phyloP scores from a whole-genome alignment of 2,113 vertebrate genomes.

The Hylia prasina region DNA sequence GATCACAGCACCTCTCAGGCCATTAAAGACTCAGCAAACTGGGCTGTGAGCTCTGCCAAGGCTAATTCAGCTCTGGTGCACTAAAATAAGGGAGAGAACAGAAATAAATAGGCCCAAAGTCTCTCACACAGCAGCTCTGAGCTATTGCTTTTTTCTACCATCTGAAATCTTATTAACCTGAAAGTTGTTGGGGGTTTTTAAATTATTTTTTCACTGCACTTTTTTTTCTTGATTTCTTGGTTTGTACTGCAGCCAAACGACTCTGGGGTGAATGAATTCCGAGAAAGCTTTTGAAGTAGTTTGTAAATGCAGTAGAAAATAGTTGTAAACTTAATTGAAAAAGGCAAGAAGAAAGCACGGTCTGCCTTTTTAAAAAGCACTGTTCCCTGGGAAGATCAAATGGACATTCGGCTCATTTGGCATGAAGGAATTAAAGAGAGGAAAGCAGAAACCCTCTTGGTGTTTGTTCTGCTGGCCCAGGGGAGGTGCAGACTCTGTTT shows the following conservation, averaged over 20 bases:
- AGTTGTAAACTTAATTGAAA: constrained; percentile 33
- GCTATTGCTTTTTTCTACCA: neutral
- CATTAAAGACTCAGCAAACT: neutral
- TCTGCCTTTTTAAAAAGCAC: neutral
- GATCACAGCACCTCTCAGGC: neutral
- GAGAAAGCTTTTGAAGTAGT: constrained; percentile 27
- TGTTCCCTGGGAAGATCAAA: neutral
- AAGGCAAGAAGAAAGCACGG: constrained; percentile 1
- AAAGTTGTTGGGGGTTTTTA: neutral
- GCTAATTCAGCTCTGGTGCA: neutral
- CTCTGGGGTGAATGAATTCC: neutral
- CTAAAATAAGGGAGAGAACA: neutral
- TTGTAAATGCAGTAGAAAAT: neutral
- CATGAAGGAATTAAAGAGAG: neutral
- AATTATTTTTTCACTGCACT: neutral
- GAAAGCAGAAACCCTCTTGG: neutral
- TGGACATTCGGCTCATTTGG: neutral
- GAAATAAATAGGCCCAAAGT: neutral
- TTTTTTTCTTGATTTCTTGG: neutral
- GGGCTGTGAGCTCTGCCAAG: neutral
- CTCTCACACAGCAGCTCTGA: constrained; percentile 1
- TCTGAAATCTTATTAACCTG: constrained; percentile 40
- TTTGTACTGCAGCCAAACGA: neutral
- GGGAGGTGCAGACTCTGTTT: neutral
- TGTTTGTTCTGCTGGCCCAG: neutral